Evolutionary conservation across 2,113 vertebrate genomes (phyloP).

Genomic region (Mastomys coucha): DNA sequence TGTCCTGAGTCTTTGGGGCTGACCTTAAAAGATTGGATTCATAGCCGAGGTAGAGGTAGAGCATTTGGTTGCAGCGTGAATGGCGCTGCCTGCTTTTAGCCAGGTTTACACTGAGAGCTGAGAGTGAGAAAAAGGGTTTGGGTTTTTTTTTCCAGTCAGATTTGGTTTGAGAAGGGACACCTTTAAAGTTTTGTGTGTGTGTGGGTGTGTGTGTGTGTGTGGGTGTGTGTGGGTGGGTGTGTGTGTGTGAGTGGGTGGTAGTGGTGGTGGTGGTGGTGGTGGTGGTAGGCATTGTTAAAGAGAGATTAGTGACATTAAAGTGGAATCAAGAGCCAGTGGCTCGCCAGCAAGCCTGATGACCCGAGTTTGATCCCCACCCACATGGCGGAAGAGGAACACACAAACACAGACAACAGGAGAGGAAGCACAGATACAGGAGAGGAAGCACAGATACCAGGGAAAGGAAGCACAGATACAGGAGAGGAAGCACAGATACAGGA

Average conservation of each 20-base stretch:
- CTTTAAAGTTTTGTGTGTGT: background rate
- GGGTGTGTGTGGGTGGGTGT: background rate
- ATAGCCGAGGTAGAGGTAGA: background rate
- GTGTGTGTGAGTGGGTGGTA: no score
- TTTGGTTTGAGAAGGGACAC: background rate
- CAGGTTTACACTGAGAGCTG: background rate
- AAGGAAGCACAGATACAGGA: no score
- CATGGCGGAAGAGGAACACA: background rate
- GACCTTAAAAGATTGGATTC: background rate
- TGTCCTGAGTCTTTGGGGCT: background rate
- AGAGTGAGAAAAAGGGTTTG: background rate
- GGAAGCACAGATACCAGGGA: no score
- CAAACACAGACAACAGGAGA: no score
- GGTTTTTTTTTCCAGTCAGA: background rate
- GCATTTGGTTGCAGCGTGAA: accelerated
- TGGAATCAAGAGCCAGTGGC: no score
- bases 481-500: no score
- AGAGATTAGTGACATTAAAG: background rate
- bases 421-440: background rate
- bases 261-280: no score
- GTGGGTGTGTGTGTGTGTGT: background rate
- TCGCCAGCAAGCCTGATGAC: background rate
- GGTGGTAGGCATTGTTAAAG: background rate
- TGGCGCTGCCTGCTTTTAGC: background rate
- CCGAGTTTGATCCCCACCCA: background rate